These are phyloP conservation scores for Sarcophaga peregrina DNA, from an alignment of 1,140 invertebrate species.

Conservation along the genomic window DNA sequence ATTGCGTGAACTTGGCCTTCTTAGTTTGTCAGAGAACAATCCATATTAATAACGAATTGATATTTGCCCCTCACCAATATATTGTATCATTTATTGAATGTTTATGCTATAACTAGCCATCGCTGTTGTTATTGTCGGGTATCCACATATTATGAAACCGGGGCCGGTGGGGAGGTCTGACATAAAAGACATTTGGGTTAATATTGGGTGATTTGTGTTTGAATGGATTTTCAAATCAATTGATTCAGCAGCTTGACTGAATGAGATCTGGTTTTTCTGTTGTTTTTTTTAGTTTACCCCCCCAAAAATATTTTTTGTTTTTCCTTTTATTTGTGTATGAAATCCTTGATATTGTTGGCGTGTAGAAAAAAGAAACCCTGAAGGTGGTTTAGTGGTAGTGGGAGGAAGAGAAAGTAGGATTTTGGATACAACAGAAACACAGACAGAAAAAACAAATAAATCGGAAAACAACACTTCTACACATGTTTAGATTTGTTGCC, in stretches of 20 bases:
- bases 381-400: background rate
- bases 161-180: background rate
- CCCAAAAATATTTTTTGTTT: background rate
- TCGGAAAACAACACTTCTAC: background rate
- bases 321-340: background rate
- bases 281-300: no score
- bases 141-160: no score
- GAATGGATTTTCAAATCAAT: slow-evolving; percentile 41
- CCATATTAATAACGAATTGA: no score
- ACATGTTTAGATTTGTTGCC: slow-evolving; percentile 19
- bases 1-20: no score
- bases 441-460: background rate
- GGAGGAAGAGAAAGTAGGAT: background rate
- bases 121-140: no score
- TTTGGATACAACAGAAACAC: background rate
- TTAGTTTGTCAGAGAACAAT: no score
- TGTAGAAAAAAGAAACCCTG: background rate
- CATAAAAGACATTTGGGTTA: slow-evolving; percentile 14
- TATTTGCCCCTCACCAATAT: no score
- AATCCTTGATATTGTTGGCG: background rate
- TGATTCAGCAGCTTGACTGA: slow-evolving; percentile 38
- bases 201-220: slow-evolving; percentile 39
- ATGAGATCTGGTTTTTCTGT: slow-evolving; percentile 22
- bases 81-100: no score
- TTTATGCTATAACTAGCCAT: no score